Percentiles rank a stretch among this genome's conserved stretches.
Evolutionary conservation across 2,888 invertebrate genomes (phyloP).

Genomic region (Pollenia angustigena): DNA sequence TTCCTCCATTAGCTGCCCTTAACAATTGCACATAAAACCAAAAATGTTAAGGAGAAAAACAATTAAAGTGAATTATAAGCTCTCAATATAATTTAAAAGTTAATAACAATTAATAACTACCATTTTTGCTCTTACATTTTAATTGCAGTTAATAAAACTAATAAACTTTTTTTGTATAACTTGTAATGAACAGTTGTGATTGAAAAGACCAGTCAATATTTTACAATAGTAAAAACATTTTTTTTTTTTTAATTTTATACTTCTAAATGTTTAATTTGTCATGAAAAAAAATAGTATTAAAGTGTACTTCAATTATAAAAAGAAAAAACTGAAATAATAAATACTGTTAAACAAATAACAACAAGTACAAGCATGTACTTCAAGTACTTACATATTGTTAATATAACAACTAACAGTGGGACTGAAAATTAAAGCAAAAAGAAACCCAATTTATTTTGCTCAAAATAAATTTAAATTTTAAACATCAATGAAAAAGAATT

Average conservation of each 20-base stretch:
- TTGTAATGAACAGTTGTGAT: not conserved
- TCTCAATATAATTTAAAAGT: constrained; percentile 7
- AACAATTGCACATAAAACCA: not conserved
- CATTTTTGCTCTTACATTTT: not conserved
- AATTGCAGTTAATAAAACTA: constrained; percentile 30
- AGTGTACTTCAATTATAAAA: constrained; percentile 10
- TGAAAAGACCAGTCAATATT: constrained; percentile 7
- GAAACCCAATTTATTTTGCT: too few species aligned
- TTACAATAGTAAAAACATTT: not conserved
- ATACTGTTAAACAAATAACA: constrained; percentile 26
- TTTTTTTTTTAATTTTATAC: not conserved
- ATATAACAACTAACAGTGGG: constrained; percentile 8
- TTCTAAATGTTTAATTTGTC: constrained; percentile 20
- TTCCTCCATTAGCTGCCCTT: too few species aligned
- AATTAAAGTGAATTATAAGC: not conserved
- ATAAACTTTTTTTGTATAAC: constrained; percentile 9
- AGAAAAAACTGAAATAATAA: constrained; percentile 16
- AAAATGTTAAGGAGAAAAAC: not conserved
- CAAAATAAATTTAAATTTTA: too few species aligned
- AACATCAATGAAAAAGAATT: too few species aligned
- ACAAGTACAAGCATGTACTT: constrained; percentile 40
- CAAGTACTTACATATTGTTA: constrained; percentile 18
- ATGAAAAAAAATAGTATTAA: constrained; percentile 10
- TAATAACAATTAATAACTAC: constrained; percentile 10
- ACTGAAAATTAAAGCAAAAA: too few species aligned